Conservation (phyloP, 2,113 vertebrate genomes). For the Perca flavescens region DNA sequence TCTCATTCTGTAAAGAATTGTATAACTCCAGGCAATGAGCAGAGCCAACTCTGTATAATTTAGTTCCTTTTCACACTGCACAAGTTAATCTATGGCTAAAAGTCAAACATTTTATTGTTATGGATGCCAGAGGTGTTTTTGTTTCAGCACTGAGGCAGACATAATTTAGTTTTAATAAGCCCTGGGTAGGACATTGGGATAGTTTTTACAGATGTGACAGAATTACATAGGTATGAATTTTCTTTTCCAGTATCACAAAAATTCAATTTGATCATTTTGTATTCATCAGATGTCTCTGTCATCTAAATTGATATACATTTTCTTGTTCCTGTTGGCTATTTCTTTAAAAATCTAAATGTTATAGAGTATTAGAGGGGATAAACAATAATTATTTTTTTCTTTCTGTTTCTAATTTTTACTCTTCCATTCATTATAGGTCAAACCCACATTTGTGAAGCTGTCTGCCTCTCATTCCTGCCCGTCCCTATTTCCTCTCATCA, state of each 20-base stretch:
- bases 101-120: slow-evolving; percentile 20
- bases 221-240: background rate
- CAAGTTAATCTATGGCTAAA: slow-evolving; percentile 44
- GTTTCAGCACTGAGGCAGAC: slow-evolving; percentile 22
- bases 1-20: slow-evolving; percentile 26
- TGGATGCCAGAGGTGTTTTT: slow-evolving; percentile 17
- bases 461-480: slow-evolving; percentile 12
- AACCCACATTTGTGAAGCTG: slow-evolving; percentile 15
- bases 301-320: slow-evolving; percentile 6
- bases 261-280: background rate
- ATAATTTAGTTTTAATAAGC: slow-evolving; percentile 28
- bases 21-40: slow-evolving; percentile 33
- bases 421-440: slow-evolving; percentile 18
- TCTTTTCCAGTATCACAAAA: background rate
- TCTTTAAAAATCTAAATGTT: background rate
- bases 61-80: slow-evolving; percentile 16
- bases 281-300: background rate
- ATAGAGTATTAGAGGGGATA: background rate
- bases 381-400: background rate
- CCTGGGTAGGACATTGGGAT: background rate
- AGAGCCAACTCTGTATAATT: slow-evolving; percentile 26
- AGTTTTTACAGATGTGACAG: slow-evolving; percentile 4
- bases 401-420: slow-evolving; percentile 29
- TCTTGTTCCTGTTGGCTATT: background rate
- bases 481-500: slow-evolving; percentile 34